Evolutionary conservation across 2,113 vertebrate genomes (phyloP), one percentile per base, ranked within the genome.

Genomic region (Thunnus thynnus): DNA sequence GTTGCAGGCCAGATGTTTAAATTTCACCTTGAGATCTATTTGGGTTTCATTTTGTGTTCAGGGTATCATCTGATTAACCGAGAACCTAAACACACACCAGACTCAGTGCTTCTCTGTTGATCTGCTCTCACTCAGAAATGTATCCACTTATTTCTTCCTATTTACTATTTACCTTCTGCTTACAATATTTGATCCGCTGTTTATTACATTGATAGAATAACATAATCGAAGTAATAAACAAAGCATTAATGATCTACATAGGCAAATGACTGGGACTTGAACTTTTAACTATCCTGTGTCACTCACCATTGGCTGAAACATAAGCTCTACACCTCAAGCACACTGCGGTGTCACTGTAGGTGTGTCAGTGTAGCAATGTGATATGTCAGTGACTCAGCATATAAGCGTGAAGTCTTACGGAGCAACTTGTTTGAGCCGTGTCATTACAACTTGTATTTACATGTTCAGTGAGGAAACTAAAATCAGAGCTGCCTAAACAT

Each of bases 361-460:
- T 7, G 85, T 87, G 84, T 75, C 57, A 2, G 14, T 7, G 5
- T 68, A 72, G 30, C 13, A 32, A n/a, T 4, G 55, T 57, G 60
- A 66, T 61, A 18, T 50, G 25, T 56, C 67, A 58, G 3, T 93
- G 90, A 90, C 88, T 90, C 84, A 87, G 90, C 87, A 87, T 27
- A 58, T n/a, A 20, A 82, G n/a, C 7, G 25, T 27, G 5, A 36
- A 11, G 32, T 66, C 36, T 71, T 55, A 16, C 72, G 76, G 67
- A 58, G 13, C 11, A 44, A 58, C 30, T 61, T 76, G 58, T 78
- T 79, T 8, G 5, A 51, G 18, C 14, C 16, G 30, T n/a, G 54
- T 22, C 10, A 3, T 56, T 72, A 32, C 48, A 65, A 57, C 17
- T 67, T 46, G n/a, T 44, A 32, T 46, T 47, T 50, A 54, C 60